Percentiles rank a stretch among this genome's conserved stretches.
These are phyloP conservation scores for Mionectes macconnelli DNA, from an alignment of 2,113 vertebrate species.

Conservation along the genomic window DNA sequence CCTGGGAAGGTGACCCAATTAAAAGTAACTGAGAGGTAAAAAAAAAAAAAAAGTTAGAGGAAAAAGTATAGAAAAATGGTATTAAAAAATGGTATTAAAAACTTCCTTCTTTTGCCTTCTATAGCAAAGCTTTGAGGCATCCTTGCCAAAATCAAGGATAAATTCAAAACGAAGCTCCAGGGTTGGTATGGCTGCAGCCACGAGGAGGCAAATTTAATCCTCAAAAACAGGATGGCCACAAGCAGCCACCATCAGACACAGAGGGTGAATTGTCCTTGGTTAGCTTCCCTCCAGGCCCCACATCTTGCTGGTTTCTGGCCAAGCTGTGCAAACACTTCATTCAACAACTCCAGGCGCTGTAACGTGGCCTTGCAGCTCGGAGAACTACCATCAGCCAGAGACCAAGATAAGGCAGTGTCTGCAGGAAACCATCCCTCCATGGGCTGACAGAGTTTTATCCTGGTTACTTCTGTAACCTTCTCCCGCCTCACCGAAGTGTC, in stretches of 20 bases:
- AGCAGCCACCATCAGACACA: neutral
- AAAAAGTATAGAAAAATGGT: neutral
- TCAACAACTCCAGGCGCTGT: neutral
- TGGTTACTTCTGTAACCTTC: neutral
- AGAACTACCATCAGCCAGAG: neutral
- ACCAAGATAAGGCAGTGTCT: neutral
- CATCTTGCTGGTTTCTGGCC: neutral
- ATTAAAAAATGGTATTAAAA: neutral
- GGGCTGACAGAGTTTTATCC: neutral
- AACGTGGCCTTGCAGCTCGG: neutral
- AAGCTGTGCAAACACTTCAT: neutral
- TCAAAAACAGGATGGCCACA: neutral
- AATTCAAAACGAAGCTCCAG: neutral
- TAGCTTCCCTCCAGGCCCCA: neutral
- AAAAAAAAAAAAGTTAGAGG: neutral
- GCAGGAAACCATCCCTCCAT: neutral
- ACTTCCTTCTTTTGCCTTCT: neutral
- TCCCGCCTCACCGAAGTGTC: neutral
- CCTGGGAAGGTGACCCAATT: neutral
- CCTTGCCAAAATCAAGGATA: neutral
- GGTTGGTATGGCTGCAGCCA: neutral
- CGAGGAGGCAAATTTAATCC: neutral
- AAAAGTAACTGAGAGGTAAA: neutral
- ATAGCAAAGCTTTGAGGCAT: neutral
- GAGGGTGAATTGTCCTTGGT: neutral